These are phyloP conservation scores for Forbesichthys papilliferus DNA, from an alignment of 2,113 vertebrate genomes.

Conservation along the genomic window DNA sequence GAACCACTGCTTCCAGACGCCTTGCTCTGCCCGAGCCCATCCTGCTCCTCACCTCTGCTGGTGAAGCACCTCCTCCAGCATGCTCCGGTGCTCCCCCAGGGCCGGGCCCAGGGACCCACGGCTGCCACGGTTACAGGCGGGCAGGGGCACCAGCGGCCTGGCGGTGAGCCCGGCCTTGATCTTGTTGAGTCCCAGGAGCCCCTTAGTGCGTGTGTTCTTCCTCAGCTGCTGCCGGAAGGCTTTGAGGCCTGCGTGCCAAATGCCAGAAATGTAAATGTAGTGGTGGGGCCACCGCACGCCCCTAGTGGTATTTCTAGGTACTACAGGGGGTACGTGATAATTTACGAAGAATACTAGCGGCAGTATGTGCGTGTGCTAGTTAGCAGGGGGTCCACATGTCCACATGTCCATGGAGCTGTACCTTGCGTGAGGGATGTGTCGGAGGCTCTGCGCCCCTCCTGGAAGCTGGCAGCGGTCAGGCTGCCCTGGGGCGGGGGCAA, in stretches of 20 bases:
- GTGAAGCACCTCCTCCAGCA: constrained; percentile 89
- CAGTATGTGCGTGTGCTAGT: not conserved
- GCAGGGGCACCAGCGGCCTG: constrained; percentile 82
- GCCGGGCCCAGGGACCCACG: constrained; percentile 79
- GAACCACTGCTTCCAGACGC: too few relatives aligned
- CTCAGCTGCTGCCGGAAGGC: constrained; percentile 95
- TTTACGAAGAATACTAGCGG: not conserved
- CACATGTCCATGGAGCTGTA: constrained; percentile 45
- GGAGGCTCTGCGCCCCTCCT: constrained; percentile 95
- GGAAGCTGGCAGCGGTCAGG: constrained; percentile 84
- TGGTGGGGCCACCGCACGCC: too few relatives aligned
- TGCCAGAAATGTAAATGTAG: too few relatives aligned
- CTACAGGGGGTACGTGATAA: too few relatives aligned
- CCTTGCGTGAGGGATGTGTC: constrained; percentile 98
- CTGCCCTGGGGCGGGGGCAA: constrained; percentile 84
- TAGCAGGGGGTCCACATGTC: not conserved
- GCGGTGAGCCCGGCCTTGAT: constrained; percentile 86
- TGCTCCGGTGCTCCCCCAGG: constrained; percentile 75
- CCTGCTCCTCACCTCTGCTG: constrained; percentile 84
- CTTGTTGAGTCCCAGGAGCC: constrained; percentile 92
- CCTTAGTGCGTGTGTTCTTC: constrained; percentile 89
- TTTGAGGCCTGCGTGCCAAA: constrained; percentile 83
- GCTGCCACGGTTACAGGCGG: constrained; percentile 78
- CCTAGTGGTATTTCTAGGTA: too few relatives aligned
- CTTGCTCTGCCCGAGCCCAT: not conserved